phyloP scores from a whole-genome alignment of 2,888 invertebrate genomes.

The Ormyrus labotus region DNA sequence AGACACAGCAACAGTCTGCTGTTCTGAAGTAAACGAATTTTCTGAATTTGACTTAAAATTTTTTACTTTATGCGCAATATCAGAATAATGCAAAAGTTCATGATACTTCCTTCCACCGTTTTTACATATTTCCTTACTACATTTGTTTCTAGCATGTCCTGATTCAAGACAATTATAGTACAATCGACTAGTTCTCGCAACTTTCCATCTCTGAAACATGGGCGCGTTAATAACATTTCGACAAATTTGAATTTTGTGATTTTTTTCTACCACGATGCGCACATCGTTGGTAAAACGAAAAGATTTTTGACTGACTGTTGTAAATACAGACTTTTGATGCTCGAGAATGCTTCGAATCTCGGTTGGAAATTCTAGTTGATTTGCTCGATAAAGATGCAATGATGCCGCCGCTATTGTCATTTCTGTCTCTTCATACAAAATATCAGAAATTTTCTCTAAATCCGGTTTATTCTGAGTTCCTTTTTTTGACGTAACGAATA shows the following conservation, averaged over 20 bases:
- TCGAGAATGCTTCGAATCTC: too few species aligned
- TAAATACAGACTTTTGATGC: too few species aligned
- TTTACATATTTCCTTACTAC: neutral
- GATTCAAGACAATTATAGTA: neutral
- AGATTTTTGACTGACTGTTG: too few species aligned
- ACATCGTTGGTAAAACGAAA: too few species aligned
- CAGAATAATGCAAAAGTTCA: neutral
- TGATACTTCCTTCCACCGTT: neutral
- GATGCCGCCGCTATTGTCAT: neutral
- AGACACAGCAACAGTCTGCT: neutral
- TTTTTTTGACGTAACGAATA: neutral
- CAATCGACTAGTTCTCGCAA: neutral
- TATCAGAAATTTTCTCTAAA: constrained; percentile 1
- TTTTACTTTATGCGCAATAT: neutral
- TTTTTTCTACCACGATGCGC: neutral
- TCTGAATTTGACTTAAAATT: neutral
- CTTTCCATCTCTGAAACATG: neutral
- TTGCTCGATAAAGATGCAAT: neutral
- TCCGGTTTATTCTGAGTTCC: neutral
- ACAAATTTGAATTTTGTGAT: too few species aligned
- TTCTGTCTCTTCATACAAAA: neutral
- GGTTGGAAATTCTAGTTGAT: neutral
- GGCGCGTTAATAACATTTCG: too few species aligned
- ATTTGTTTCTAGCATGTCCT: neutral
- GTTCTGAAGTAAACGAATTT: neutral